Evolutionary conservation across 1,140 invertebrate genomes (phyloP), one percentile per base, ranked within the genome.

Genomic region (Sinella curviseta): DNA sequence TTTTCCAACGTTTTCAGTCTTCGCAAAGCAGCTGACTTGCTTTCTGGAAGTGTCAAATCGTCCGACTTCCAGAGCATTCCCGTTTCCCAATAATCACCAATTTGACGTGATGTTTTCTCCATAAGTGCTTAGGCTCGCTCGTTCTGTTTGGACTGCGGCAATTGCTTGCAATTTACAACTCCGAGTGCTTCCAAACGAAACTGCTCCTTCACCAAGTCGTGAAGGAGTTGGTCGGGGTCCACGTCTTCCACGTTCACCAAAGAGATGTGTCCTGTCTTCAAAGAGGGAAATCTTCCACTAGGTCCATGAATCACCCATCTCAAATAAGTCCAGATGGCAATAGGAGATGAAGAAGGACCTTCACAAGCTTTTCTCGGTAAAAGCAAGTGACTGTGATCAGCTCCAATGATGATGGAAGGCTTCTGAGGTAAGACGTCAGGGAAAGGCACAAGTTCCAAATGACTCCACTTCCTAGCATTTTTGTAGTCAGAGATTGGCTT

Each of bases 131-230:
- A 0, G 0, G 77, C 48, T 36, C 35, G 3, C 1, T 4, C 24
- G n/a, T 82, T 79, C 0, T 82, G 33, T 30, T 78, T 76, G 2
- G 77, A 79, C 24, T 24, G 57, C 16, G 17, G 3, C n/a, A 28
- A 36, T 24, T 0, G 31, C n/a, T 2, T 16, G 14, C 0, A 39
- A 16, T 17, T 48, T 17, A 48, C 17, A 30, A 78, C 48, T 24
- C 82, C 82, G 48, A 81, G 33, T 1, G 17, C 8, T 57, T 83
- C 80, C 0, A 65, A 54, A 14, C 17, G 26, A 35, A 82, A 82
- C 17, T 28, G 65, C 28, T 65, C 34, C 26, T 80, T 80, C 16
- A 82, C 70, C 39, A 75, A 2, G 34, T 75, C 2, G 28, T 75
- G 17, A 4, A 48, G 34, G 8, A 30, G 2, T 14, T 70, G 30